These are phyloP conservation scores for Pantherophis vulpinus DNA, from an alignment of 2,797 vertebrate genomes.

Conservation along the genomic window DNA sequence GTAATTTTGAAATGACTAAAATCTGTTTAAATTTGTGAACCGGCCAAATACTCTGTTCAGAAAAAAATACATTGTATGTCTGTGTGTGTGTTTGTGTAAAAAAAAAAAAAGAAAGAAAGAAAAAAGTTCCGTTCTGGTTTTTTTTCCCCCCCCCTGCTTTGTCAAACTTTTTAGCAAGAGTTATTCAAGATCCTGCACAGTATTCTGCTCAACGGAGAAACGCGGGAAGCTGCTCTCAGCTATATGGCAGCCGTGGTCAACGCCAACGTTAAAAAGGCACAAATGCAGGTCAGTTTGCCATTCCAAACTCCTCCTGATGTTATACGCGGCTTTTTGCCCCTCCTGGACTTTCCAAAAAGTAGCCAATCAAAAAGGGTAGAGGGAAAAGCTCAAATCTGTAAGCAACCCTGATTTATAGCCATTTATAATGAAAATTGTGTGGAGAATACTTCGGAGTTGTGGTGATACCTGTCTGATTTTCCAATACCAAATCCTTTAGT, in stretches of 20 bases:
- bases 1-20: too few species aligned
- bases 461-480: neutral
- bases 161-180: slow-evolving; percentile 80
- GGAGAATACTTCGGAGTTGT: neutral
- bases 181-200: slow-evolving; percentile 96
- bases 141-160: neutral
- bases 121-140: too few species aligned
- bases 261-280: slow-evolving; percentile 96
- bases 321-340: too few species aligned
- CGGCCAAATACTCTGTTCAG: too few species aligned
- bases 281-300: slow-evolving; percentile 88
- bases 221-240: slow-evolving; percentile 89
- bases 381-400: neutral
- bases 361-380: neutral
- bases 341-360: neutral
- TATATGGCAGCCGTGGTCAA: slow-evolving; percentile 97
- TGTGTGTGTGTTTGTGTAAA: too few species aligned
- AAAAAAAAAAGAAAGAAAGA: too few species aligned
- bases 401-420: neutral
- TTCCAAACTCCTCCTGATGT: neutral
- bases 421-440: neutral
- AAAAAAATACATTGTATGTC: too few species aligned
- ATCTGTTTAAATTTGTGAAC: too few species aligned
- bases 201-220: slow-evolving; percentile 93
- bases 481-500: neutral